Conservation (phyloP, 30 jellyfish, hydroid and myxozoan species). For the Phacellophora camtschatica region DNA sequence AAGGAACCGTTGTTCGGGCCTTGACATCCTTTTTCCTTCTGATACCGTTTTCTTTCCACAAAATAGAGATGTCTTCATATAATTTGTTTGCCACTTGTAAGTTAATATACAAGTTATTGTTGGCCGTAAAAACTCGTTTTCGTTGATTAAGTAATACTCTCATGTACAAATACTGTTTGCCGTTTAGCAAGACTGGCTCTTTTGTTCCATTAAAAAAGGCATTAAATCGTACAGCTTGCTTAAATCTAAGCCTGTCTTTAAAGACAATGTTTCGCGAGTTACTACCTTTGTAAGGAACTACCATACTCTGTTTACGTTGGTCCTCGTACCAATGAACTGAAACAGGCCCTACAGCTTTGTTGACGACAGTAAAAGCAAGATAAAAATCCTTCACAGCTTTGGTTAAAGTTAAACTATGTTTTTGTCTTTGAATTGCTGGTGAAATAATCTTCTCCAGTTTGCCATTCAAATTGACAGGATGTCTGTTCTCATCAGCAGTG, state of each 20-base stretch:
- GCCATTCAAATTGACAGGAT: conserved; percentile 54
- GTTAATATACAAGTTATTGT: neutral
- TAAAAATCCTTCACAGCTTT: conserved; percentile 38
- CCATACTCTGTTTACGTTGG: conserved; percentile 6
- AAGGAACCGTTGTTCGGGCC: neutral
- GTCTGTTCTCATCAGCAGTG: conserved; percentile 1
- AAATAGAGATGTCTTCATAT: conserved; percentile 20
- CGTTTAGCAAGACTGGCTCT: conserved; percentile 25
- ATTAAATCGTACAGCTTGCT: neutral
- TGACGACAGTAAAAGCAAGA: neutral
- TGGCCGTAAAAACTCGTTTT: neutral
- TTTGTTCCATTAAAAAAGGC: conserved; percentile 6
- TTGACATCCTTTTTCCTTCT: neutral
- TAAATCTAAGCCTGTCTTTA: conserved; percentile 15
- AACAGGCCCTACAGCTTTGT: conserved; percentile 31
- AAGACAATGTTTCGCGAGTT: neutral
- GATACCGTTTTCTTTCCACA: conserved; percentile 9
- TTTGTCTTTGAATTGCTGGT: neutral
- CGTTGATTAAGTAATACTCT: neutral
- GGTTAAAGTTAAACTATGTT: neutral
- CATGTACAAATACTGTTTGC: neutral
- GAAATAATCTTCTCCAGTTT: neutral
- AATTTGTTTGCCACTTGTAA: conserved; percentile 11
- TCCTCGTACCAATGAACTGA: conserved; percentile 25
- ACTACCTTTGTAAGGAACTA: conserved; percentile 6